Percentiles rank a stretch among this genome's conserved stretches.
These are phyloP conservation scores for Lethenteron reissneri DNA, from an alignment of 2,113 vertebrate species.

Conservation along the genomic window DNA sequence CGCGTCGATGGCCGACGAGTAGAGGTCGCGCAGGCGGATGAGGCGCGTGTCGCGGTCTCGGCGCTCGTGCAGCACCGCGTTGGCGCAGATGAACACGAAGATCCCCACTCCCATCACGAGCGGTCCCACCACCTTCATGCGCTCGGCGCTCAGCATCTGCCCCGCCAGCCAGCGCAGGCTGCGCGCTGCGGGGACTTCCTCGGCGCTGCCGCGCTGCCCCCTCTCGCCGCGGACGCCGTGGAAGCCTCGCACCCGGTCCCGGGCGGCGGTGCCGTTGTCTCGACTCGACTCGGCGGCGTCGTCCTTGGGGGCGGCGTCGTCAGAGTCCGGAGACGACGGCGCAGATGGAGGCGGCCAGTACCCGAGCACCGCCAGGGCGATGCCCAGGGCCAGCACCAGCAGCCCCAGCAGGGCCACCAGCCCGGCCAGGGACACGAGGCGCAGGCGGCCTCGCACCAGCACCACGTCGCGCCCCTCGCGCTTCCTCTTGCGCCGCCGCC, in stretches of 20 bases:
- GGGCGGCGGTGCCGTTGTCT: constrained; percentile 13
- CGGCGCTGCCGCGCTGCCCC: too few species aligned
- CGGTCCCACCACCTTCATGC: constrained; percentile 64
- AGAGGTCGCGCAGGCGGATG: constrained; percentile 17
- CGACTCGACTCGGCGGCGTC: constrained; percentile 14
- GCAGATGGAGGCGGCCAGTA: constrained; percentile 50
- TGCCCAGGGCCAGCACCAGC: constrained; percentile 54
- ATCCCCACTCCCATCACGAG: constrained; percentile 90
- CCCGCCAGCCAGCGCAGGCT: constrained; percentile 10
- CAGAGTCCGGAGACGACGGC: too few species aligned
- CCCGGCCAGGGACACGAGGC: constrained; percentile 58
- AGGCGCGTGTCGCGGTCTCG: constrained; percentile 63
- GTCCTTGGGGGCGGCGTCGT: constrained; percentile 7
- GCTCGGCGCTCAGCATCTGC: constrained; percentile 33
- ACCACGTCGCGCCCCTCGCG: constrained; percentile 27
- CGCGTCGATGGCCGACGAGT: neutral
- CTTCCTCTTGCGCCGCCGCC: constrained; percentile 21
- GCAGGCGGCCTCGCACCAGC: constrained; percentile 57
- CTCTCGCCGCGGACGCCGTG: constrained; percentile 10
- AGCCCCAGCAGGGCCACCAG: constrained; percentile 58
- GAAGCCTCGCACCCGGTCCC: constrained; percentile 26
- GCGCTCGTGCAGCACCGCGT: constrained; percentile 90
- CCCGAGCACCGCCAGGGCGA: constrained; percentile 54
- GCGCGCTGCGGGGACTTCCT: too few species aligned
- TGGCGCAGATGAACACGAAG: constrained; percentile 91